These are phyloP conservation scores for Somateria mollissima DNA, from an alignment of 2,797 vertebrate genomes.

Conservation along the genomic window DNA sequence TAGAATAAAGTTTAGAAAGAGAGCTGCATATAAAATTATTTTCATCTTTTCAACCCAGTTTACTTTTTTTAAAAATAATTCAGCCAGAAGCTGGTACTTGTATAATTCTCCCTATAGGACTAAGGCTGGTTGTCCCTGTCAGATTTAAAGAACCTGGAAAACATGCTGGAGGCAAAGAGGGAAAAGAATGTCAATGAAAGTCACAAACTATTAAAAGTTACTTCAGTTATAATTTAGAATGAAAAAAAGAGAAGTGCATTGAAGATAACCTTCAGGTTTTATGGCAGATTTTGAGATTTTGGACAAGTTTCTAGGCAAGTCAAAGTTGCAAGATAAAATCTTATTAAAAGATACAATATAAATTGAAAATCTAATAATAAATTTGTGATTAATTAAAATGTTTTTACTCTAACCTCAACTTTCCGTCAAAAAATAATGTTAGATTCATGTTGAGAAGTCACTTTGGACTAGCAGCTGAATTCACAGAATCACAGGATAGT, in stretches of 20 bases:
- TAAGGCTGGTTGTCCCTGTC: constrained; percentile 6
- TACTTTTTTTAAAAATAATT: constrained; percentile 12
- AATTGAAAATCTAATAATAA: neutral
- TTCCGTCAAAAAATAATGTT: neutral
- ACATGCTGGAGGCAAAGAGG: constrained; percentile 13
- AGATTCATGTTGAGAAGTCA: neutral
- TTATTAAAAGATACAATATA: neutral
- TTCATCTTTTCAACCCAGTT: neutral
- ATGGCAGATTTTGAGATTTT: neutral
- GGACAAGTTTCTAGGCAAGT: neutral
- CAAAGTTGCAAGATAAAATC: neutral
- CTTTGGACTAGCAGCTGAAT: neutral
- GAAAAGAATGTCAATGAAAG: neutral
- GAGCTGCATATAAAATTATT: neutral
- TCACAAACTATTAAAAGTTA: constrained; percentile 26
- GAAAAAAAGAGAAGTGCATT: neutral
- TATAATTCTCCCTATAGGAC: neutral
- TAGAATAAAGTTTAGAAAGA: neutral
- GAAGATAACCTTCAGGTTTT: neutral
- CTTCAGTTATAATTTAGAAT: neutral
- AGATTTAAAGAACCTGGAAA: constrained; percentile 41
- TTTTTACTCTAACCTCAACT: neutral
- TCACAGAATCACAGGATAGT: neutral
- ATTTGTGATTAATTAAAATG: neutral
- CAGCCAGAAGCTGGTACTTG: neutral